A percentile compares a stretch with the other conserved stretches of the same genome.
Conservation (phyloP, 2,888 invertebrate genomes). For the Euzophera pinguis region DNA sequence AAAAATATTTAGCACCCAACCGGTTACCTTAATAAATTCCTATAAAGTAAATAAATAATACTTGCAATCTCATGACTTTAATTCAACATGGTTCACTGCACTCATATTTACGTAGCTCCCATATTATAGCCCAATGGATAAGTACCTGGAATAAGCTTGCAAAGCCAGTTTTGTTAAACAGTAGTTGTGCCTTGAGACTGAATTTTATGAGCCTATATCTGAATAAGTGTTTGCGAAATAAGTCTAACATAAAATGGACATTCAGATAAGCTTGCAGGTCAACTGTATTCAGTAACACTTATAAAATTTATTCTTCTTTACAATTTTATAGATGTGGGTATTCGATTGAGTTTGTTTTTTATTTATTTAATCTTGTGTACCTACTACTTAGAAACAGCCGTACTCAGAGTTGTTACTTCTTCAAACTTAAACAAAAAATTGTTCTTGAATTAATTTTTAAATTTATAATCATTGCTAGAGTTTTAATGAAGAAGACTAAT, state of each 20-base stretch:
- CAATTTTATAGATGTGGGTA: neutral
- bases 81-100: slow-evolving; percentile 2
- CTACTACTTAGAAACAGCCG: too few relatives aligned
- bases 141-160: neutral
- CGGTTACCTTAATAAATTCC: neutral
- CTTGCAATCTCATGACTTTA: neutral
- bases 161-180: slow-evolving; percentile 3
- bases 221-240: slow-evolving; percentile 1
- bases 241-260: neutral
- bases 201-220: slow-evolving; percentile 1
- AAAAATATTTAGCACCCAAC: too few relatives aligned
- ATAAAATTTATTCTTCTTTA: neutral
- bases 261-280: neutral
- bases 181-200: slow-evolving; percentile 1
- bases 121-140: slow-evolving; percentile 2
- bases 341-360: neutral
- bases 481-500: too few relatives aligned
- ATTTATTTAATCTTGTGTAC: too few relatives aligned
- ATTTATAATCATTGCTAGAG: too few relatives aligned
- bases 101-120: slow-evolving; percentile 2
- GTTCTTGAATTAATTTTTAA: too few relatives aligned
- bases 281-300: neutral
- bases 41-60: neutral
- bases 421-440: too few relatives aligned
- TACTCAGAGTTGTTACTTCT: too few relatives aligned